These are phyloP conservation scores for Eleutherodactylus coqui DNA, from an alignment of 2,797 vertebrate genomes.

Conservation along the genomic window DNA sequence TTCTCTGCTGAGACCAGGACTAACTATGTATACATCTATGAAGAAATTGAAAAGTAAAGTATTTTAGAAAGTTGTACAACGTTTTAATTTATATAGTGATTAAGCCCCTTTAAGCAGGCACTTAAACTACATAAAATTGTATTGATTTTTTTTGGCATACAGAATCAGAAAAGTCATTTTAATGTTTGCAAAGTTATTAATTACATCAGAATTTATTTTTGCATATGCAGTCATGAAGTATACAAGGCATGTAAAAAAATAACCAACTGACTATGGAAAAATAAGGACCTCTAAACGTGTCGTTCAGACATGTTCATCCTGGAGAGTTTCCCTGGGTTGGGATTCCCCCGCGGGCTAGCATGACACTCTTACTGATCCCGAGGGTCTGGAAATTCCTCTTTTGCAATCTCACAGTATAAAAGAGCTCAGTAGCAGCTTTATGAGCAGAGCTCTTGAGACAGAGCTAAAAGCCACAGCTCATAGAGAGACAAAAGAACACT, in stretches of 20 bases:
- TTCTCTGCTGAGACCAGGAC: too few species aligned
- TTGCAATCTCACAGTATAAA: conserved; percentile 54
- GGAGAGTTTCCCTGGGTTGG: conserved; percentile 30
- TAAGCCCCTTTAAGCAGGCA: neutral
- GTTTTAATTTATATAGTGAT: neutral
- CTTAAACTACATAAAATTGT: neutral
- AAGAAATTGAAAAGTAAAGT: too few species aligned
- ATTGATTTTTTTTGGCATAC: neutral
- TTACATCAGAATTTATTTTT: neutral
- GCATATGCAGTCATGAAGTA: neutral
- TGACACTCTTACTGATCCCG: neutral
- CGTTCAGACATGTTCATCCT: neutral
- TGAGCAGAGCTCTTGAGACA: conserved; percentile 29
- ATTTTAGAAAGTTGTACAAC: neutral
- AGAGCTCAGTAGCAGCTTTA: neutral
- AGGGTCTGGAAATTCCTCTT: conserved; percentile 58
- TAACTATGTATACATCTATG: neutral
- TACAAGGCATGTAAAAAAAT: too few species aligned
- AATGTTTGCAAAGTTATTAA: neutral
- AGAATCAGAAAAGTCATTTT: neutral
- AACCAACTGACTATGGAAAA: neutral
- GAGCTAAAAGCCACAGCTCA: conserved; percentile 29
- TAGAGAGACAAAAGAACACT: neutral
- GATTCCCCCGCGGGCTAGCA: conserved; percentile 28
- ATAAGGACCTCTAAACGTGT: neutral